These are phyloP conservation scores for Chunga burmeisteri DNA, from an alignment of 2,113 vertebrate genomes.

Conservation along the genomic window DNA sequence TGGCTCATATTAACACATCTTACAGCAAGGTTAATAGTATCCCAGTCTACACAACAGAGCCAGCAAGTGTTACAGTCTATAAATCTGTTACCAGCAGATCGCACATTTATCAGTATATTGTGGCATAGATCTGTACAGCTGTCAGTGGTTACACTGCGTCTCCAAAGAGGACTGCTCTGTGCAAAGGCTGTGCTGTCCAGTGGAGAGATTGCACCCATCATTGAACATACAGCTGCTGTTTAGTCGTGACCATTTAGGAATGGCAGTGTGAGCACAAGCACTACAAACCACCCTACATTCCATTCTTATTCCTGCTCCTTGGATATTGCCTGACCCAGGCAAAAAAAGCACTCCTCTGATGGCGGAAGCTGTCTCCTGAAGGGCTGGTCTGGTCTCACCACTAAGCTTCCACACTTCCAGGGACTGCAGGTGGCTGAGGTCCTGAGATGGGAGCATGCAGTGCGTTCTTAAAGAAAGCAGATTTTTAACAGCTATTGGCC, in stretches of 20 bases:
- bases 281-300: not conserved
- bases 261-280: not conserved
- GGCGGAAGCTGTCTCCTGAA: not conserved
- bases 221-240: not conserved
- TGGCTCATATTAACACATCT: fast-evolving
- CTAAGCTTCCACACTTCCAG: not conserved
- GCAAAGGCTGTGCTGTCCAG: not conserved
- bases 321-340: not conserved
- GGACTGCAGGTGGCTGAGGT: not conserved
- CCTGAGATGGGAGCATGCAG: not conserved
- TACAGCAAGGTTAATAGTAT: not conserved
- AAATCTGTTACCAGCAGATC: not conserved
- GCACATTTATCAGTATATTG: fast-evolving
- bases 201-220: not conserved
- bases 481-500: not conserved
- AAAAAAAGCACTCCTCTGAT: fast-evolving
- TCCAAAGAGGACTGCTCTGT: not conserved
- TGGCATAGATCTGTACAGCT: not conserved
- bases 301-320: not conserved
- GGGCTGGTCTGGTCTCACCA: not conserved
- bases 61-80: not conserved
- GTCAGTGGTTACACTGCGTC: not conserved
- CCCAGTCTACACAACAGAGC: not conserved
- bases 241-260: not conserved
- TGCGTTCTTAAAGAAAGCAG: not conserved